Evolutionary conservation across 2,797 vertebrate species (phyloP), one percentile per base, ranked within the genome.

Genomic region (Aotus griseimembra): DNA sequence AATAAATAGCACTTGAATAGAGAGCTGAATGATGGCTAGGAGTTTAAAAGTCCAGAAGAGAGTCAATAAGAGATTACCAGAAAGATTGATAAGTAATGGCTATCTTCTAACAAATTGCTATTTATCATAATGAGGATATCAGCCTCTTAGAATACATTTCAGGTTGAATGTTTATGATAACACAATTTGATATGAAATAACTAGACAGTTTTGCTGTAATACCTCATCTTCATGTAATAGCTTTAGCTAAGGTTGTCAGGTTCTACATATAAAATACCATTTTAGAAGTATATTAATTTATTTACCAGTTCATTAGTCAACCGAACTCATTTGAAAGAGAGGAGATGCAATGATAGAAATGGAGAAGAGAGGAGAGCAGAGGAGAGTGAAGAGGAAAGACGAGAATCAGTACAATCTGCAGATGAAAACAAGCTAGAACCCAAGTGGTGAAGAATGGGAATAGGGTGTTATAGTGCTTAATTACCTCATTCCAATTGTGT

Each of bases 131-230:
- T 14, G 67, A 96, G 8, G 6, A 84, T 58, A 58, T 76, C 72
- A 90, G 83, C 39, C 7, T 88, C n/a, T 76, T 91, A 28, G 12
- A 83, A 46, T 83, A 80, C 55, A 81, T 73, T 76, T 80, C 88
- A 76, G 24, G 19, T 85, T 86, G 28, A 94, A 83, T 33, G 70
- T 4, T 36, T 93, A 2, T 81, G 28, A 93, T 84, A 44, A 76
- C 19, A 36, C 8, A 80, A 90, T 70, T 20, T 57, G 58, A 88
- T 67, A 72, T 58, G 6, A 87, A 93, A 84, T 75, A 52, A 94
- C 75, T 72, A 83, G 8, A 80, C 95, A 80, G 55, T 80, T 96
- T 95, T 73, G 75, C n/a, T 91, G 5, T 61, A 73, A 87, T 64
- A 87, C 8, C 83, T 77, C 28, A 91, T 82, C 39, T 41, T 11